Evolutionary conservation across 1,140 invertebrate species (phyloP), one percentile per base, ranked within the genome.

Genomic region (Sycobia sp.): DNA sequence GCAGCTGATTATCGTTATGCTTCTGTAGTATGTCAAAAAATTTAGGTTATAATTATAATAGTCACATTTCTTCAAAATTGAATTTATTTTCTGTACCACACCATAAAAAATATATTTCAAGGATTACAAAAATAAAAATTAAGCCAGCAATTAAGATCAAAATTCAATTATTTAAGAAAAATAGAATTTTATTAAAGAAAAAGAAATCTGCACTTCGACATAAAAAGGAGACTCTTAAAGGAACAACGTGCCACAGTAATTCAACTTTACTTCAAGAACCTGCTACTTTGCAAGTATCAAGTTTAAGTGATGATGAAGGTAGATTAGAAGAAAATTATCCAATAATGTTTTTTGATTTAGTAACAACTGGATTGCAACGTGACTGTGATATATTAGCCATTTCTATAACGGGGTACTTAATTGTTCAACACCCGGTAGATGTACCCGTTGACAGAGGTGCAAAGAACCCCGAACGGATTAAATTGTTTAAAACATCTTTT

Each of bases 41-140:
- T 60, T 13, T 10, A 39, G 36, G 57, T 27, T 32, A 60, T 20
- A 11, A 25, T 18, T 60, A 27, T 27, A 8, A n/a, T 4, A 39
- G 10, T 29, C 10, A 49, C 20, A 50, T 38, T 4, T 25, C 41
- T 38, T 27, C 4, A 38, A 49, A 49, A 0, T 20, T 60, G 9
- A 13, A 1, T 9, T 8, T 60, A 38, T 50, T 44, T 13, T 23
- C 57, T 14, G 13, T 14, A 38, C 20, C 18, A 25, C 11, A 60
- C 4, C 34, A 60, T 38, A 49, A 0, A 47, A 58, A n/a, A 46
- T 2, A 46, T 58, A 44, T 27, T 2, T 7, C 1, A 44, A 29
- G 14, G 39, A 41, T 3, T n/a, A n/a, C 44, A 44, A 56, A 44
- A 29, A 9, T 13, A 41, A 43, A 14, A 34, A 34, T 34, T 7